Base-by-base conservation (phyloP, 2,113 vertebrate genomes). In the Laterallus jamaicensis region DNA sequence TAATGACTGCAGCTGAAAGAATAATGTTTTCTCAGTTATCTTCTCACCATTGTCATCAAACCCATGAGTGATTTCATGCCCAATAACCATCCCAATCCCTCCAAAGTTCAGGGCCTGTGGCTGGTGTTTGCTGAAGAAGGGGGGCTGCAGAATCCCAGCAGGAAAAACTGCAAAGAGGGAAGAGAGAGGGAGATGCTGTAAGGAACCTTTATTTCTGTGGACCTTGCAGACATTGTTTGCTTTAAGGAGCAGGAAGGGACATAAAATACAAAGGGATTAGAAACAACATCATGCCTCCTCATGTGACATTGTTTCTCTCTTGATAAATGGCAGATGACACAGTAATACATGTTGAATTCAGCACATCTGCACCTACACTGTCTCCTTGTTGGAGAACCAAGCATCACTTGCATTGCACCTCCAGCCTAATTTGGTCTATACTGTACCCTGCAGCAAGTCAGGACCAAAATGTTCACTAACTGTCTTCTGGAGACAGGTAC, bases 21-120 rank as follows among this genome's bases (percentile, higher is more conserved):
- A 26, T 0, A 15, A 10, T 9, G 8, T n/a, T 76, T 85, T 42
- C 73, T 55, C 35, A 22, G 9, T 19, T 31, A 14, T 60, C 39
- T 69, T 26, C 97, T 97, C 96, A 99, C 99, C 99, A 0, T 99
- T 99, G 97, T 99, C 99, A n/a, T 99, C 99, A 63, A 99, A 99
- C 81, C 99, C 99, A 0, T 99, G 99, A 1, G 98, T 99, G 92
- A 99, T 99, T 96, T 99, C 99, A 12, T 99, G 99, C 25, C 99
- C 99, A 2, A 99, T 99, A 28, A 99, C 99, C 99, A 99, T 99
- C 62, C 99, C 99, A 3, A 99, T 99, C 40, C 99, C 99, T 20
- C 99, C 99, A 1, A 99, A 99, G 97, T 99, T 99, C 67, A 99
- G 97, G 49, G 99, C 98, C 92, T 99, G 99, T 2, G 98, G 99